Evolutionary conservation across 2,113 vertebrate species (phyloP), one percentile per base, ranked within the genome.

Genomic region (Neolamprologus cancellatus): DNA sequence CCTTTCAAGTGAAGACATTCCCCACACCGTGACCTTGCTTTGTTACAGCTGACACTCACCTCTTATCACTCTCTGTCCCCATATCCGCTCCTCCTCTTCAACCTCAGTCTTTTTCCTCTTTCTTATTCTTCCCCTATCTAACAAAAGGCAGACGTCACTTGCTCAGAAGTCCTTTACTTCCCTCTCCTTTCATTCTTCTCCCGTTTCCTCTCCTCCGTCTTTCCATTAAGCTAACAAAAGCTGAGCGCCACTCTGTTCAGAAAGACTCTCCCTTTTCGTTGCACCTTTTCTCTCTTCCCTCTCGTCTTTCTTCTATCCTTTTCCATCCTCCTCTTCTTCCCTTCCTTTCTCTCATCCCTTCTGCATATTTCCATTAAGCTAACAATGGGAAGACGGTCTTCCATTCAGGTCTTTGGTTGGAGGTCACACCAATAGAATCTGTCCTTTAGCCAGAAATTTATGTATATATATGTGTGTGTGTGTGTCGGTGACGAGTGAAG

Each of bases 181-280:
- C 46, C 89, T 89, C 81, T 91, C 84, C 89, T 86, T 82, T 92
- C 74, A 94, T 94, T 93, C 88, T 83, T 89, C 69, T 85, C 83
- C 23, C 17, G 80, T 87, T 90, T 83, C 88, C 89, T 93, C 71
- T 88, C 81, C 84, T 85, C 84, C 91, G n/a, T 93, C 92, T 92
- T 94, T 94, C 92, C 93, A 94, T 95, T 94, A 95, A 92, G 88
- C 79, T 82, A 82, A 95, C 93, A 95, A 95, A 95, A 94, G 93
- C 39, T 41, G 7, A 85, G 14, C 30, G 17, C 53, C 17, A 53
- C 84, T 85, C 85, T 20, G 52, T 76, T 90, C 85, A 83, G 86
- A 92, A 84, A 84, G 52, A 80, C 82, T 78, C 55, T 79, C 80
- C 50, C 55, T 57, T 52, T 54, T 46, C 88, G 82, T 91, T 89